Evolutionary conservation across 2,888 invertebrate species (phyloP).

Genomic region (Eupithecia vulgata): DNA sequence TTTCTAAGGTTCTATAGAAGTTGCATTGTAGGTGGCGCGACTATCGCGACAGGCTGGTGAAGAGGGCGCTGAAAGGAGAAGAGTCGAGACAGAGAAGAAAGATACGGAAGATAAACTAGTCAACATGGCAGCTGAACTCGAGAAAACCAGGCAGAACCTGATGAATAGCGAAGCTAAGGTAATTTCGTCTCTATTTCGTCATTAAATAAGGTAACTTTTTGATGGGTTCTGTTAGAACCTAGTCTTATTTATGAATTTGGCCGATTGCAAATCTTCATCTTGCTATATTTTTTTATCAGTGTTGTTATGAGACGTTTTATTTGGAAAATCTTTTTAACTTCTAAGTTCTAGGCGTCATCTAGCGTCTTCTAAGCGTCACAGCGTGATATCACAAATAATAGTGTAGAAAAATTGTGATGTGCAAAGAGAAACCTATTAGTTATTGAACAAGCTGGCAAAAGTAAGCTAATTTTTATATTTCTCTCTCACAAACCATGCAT

Average conservation of each 20-base stretch:
- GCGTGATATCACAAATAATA: neutral
- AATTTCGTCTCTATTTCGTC: conserved; percentile 29
- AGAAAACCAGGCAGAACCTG: conserved; percentile 86
- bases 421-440: conserved; percentile 1
- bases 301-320: neutral
- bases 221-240: neutral
- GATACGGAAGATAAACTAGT: conserved; percentile 86
- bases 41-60: conserved; percentile 93
- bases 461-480: conserved; percentile 21
- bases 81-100: conserved; percentile 88
- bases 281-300: neutral
- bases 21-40: conserved; percentile 85
- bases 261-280: neutral
- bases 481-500: conserved; percentile 19
- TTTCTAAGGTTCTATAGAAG: neutral
- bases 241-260: neutral
- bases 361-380: too few species aligned
- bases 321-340: neutral
- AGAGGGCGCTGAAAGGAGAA: conserved; percentile 91
- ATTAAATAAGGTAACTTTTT: neutral
- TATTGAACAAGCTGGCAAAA: conserved; percentile 12
- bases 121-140: conserved; percentile 86
- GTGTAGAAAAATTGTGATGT: neutral
- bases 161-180: conserved; percentile 89
- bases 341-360: too few species aligned